Percentiles rank a stretch among this genome's conserved stretches.
These are phyloP conservation scores for Merops nubicus DNA, from an alignment of 2,113 vertebrate genomes.

Conservation along the genomic window DNA sequence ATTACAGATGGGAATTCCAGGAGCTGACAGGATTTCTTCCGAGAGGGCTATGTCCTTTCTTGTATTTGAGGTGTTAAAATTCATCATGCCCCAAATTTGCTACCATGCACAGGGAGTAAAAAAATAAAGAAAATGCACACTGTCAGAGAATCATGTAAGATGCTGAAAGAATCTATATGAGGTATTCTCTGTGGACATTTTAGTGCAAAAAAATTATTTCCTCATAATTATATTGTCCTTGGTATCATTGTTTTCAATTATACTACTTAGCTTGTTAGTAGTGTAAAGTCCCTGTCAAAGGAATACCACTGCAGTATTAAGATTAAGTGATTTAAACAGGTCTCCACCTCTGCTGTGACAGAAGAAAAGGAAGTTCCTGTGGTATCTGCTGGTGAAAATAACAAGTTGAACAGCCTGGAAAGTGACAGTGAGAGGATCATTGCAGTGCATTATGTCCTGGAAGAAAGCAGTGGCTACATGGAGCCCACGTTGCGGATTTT, in stretches of 20 bases:
- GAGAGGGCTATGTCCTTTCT: not conserved
- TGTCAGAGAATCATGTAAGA: not conserved
- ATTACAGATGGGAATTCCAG: not conserved
- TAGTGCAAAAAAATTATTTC: not conserved
- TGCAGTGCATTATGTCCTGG: constrained; percentile 90
- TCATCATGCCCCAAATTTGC: not conserved
- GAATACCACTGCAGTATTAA: not conserved
- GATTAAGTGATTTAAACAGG: constrained; percentile 74
- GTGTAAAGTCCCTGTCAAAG: not conserved
- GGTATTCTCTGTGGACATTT: not conserved
- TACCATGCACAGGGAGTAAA: not conserved
- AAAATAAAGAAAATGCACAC: not conserved
- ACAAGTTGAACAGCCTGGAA: constrained; percentile 56
- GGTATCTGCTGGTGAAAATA: constrained; percentile 52
- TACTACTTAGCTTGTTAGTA: not conserved
- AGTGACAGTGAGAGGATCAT: constrained; percentile 54
- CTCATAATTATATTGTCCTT: not conserved
- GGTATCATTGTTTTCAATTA: not conserved
- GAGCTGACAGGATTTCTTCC: not conserved
- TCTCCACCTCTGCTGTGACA: constrained; percentile 88
- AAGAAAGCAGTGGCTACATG: constrained; percentile 98
- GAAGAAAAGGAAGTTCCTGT: constrained; percentile 84
- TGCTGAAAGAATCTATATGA: not conserved
- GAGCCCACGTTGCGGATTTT: constrained; percentile 91
- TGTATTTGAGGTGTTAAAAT: not conserved